A percentile compares a stretch with the other conserved stretches of the same genome.
phyloP scores from a whole-genome alignment of 2,797 vertebrate species.

The Cossypha dichroa region DNA sequence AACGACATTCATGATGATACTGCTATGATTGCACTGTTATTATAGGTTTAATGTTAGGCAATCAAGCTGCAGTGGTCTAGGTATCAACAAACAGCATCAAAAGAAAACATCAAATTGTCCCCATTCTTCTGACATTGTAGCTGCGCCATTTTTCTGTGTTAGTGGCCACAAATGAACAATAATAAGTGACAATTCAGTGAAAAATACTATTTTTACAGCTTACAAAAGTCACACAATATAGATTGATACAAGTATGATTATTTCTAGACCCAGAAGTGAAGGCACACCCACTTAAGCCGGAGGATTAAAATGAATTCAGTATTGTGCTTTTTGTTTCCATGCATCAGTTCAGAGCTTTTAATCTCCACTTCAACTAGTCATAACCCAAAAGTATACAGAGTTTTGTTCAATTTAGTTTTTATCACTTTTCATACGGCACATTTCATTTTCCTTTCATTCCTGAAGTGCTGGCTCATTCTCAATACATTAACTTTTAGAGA shows the following conservation, averaged over 20 bases:
- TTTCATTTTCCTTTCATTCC: conserved; percentile 45
- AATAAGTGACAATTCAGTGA: conserved; percentile 88
- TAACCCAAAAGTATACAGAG: conserved; percentile 58
- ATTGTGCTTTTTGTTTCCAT: conserved; percentile 69
- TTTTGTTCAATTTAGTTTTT: conserved; percentile 68
- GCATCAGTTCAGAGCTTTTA: conserved; percentile 67
- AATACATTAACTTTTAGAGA: conserved; percentile 61
- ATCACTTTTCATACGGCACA: conserved; percentile 32
- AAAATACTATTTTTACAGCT: conserved; percentile 85
- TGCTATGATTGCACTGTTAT: conserved; percentile 99
- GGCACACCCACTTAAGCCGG: conserved; percentile 75
- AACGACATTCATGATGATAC: conserved; percentile 93
- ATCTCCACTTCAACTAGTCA: conserved; percentile 59
- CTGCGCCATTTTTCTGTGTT: conserved; percentile 84
- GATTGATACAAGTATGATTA: conserved; percentile 85
- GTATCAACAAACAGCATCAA: conserved; percentile 99
- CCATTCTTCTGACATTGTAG: conserved; percentile 90
- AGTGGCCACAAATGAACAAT: conserved; percentile 86
- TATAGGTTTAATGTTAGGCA: conserved; percentile 99
- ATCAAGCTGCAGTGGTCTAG: conserved; percentile 99
- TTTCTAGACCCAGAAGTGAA: conserved; percentile 73
- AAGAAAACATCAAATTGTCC: conserved; percentile 96
- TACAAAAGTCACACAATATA: conserved; percentile 84
- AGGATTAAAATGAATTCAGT: conserved; percentile 79
- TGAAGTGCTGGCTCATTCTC: conserved; percentile 65